Base-by-base conservation (phyloP, 2,797 vertebrate species). In the Anomalospiza imberbis region DNA sequence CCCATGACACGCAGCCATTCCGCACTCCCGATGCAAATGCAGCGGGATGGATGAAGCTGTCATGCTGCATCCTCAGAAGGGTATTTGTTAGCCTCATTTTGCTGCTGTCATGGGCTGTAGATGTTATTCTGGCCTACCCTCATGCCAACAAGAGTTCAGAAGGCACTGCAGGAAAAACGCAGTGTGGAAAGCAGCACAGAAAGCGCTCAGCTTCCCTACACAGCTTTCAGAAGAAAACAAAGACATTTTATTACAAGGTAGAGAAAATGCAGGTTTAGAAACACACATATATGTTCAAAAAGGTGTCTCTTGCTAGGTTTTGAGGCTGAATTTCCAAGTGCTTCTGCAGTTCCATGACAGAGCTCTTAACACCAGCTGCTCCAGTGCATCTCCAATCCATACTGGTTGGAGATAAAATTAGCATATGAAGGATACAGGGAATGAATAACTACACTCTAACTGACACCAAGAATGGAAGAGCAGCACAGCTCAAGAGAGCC, bases 61-160 rank as follows among this genome's bases (percentile, higher is more conserved):
- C 97, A 96, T 25, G 31, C 89, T 77, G 67, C 97, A 97, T 97
- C 97, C 97, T 98, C 95, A 40, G 95, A 96, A 98, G 97, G 95
- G 79, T 67, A 84, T 97, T 98, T 71, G 97, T 98, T 98, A 98
- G 98, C 98, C 98, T 98, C 97, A 96, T 98, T 98, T 98, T 97
- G 96, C 81, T 82, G 97, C 98, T 98, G 98, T 98, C 98, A 98
- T n/a, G 93, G 97, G 89, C 94, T 97, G 97, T 98, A 97, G 96
- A 91, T 29, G 89, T 98, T 97, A 97, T 88, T 97, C 96, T 31
- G 16, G 89, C 95, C 94, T 65, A 38, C 79, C 42, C 76, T 84
- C 81, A 85, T 31, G 85, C 53, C 88, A 85, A 77, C 74, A 72
- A 88, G 84, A 92, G 90, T 85, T 94, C 29, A 17, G 70, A 88